Percentiles rank a stretch among this genome's conserved stretches.
Conservation (phyloP, 2,113 vertebrate genomes). For the Dascyllus trimaculatus region DNA sequence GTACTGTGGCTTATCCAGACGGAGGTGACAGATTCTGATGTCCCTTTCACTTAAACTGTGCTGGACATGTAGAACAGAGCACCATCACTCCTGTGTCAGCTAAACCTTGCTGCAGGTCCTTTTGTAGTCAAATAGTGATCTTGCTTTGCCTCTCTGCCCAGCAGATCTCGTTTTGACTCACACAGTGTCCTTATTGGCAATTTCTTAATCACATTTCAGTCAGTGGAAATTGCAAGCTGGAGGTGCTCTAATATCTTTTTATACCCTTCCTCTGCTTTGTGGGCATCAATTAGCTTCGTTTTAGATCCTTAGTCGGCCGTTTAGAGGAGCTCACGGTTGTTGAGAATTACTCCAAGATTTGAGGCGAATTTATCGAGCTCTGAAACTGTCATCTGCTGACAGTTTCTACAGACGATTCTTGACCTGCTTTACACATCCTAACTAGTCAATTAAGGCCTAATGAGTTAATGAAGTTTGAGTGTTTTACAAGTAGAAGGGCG, state of each 20-base stretch:
- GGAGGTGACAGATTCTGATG: background rate
- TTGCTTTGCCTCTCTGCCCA: too few species aligned
- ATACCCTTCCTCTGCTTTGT: background rate
- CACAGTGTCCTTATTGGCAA: background rate
- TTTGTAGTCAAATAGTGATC: too few species aligned
- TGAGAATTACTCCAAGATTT: background rate
- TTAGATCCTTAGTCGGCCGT: background rate
- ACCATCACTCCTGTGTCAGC: background rate
- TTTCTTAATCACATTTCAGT: background rate
- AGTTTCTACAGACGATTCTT: background rate
- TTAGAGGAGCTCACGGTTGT: background rate
- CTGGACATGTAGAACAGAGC: background rate
- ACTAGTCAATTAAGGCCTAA: background rate
- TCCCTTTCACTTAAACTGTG: background rate
- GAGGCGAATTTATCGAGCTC: background rate
- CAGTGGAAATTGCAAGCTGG: background rate
- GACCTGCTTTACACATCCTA: background rate
- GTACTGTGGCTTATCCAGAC: background rate
- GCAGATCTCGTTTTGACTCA: too few species aligned
- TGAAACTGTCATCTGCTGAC: background rate
- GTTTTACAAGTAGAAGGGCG: background rate
- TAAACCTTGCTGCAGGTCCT: background rate
- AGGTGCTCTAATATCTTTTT: background rate
- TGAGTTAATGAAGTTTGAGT: background rate
- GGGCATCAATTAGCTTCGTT: background rate